A percentile compares a stretch with the other conserved stretches of the same genome.
Conservation (phyloP, 2,888 invertebrate species). For the Lasioglossum vierecki region DNA sequence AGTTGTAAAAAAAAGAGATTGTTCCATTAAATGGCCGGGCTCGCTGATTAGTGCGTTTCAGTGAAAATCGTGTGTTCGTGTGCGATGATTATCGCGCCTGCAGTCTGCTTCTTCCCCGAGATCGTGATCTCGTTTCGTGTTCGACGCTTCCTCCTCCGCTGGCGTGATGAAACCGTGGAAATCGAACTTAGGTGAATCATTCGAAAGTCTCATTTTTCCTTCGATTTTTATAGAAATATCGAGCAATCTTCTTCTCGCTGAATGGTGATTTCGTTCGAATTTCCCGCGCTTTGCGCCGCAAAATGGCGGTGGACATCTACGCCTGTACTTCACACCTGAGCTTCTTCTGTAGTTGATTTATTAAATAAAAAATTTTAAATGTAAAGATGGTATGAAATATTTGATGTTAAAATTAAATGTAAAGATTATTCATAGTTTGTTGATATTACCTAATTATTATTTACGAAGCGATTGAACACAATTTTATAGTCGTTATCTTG, state of each 20-base stretch:
- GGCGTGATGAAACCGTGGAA: not conserved
- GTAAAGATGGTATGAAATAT: too few relatives aligned
- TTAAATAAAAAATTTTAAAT: too few relatives aligned
- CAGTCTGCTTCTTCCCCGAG: not conserved
- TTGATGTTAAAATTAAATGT: too few relatives aligned
- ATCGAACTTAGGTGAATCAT: constrained; percentile 56
- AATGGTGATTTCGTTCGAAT: not conserved
- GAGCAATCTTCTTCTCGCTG: not conserved
- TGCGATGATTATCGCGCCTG: not conserved
- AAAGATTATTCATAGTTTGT: too few relatives aligned
- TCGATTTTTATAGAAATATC: not conserved
- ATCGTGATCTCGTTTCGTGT: not conserved
- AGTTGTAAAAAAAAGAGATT: not conserved
- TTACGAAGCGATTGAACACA: too few relatives aligned
- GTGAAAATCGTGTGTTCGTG: constrained; percentile 1
- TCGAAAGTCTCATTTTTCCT: not conserved
- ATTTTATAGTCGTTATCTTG: too few relatives aligned
- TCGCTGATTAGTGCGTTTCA: not conserved
- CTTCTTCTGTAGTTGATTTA: too few relatives aligned
- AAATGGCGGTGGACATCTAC: not conserved
- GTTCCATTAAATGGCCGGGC: not conserved
- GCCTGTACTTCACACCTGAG: too few relatives aligned
- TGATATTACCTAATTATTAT: too few relatives aligned
- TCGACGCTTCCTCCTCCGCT: not conserved
- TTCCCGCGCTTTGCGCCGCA: not conserved